Base-by-base conservation (phyloP, 1,140 invertebrate species). In the Ips nitidus region DNA sequence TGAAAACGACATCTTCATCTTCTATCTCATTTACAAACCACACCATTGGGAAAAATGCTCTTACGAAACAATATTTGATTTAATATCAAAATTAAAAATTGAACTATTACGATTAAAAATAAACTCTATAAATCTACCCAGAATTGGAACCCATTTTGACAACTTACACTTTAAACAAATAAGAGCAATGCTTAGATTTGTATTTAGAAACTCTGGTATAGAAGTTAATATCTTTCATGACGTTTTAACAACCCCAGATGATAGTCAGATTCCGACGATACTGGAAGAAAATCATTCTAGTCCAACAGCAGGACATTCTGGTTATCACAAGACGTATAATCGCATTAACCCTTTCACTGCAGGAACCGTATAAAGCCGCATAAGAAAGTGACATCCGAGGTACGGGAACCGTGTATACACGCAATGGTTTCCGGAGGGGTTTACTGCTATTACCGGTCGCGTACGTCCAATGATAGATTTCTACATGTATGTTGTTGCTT, bases 311-410 rank as follows among this genome's bases (percentile, higher is more conserved):
- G 60, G 60, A 4, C 60, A 63, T 50, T 52, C 37, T 6, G 60
- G 60, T 8, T 63, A 41, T 36, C 43, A 52, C 52, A 50, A 40
- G n/a, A 63, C 60, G 4, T 63, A 63, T 52, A 66, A 66, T 8
- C 37, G 52, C n/a, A 65, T 65, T 8, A 65, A 43, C 22, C 22
- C 22, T 22, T 22, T 22, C 22, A 22, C 22, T 22, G 22, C 22
- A 0, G 22, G 22, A 22, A 22, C 22, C 22, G 22, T 22, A 22
- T 22, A 22, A 22, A 22, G 22, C 22, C 22, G 22, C 22, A 22
- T 22, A 22, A 22, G 22, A 22, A 22, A 22, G 22, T 22, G 22
- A 22, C 22, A 22, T 22, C 22, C 22, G 22, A 22, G 22, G 22
- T 22, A 22, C 22, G 22, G 22, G 22, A 22, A 22, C 22, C 22